Evolutionary conservation across 1,140 invertebrate genomes (phyloP).

Genomic region (Muscidifurax raptorellus): DNA sequence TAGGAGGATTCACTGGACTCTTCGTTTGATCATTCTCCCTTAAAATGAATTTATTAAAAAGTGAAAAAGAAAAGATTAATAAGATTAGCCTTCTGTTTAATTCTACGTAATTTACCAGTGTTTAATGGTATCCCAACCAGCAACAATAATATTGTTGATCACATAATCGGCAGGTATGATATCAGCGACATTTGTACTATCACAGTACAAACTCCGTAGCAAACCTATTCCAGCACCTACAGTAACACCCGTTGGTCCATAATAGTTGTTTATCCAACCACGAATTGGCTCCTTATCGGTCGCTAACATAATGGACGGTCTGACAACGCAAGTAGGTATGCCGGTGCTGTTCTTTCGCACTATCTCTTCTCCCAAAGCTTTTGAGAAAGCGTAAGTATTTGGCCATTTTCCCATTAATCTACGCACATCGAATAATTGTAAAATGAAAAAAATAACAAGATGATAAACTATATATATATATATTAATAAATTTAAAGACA

Average conservation of each 20-base stretch:
- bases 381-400: slow-evolving; percentile 91
- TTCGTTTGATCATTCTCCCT: slow-evolving; percentile 11
- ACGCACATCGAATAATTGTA: slow-evolving; percentile 30
- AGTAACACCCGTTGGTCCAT: slow-evolving; percentile 84
- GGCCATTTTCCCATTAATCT: slow-evolving; percentile 85
- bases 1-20: slow-evolving; percentile 64
- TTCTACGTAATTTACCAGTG: slow-evolving; percentile 51
- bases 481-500: no score
- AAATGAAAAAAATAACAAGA: no score
- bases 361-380: slow-evolving; percentile 86
- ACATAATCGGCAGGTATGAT: slow-evolving; percentile 92
- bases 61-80: no score
- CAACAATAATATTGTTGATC: slow-evolving; percentile 87
- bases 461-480: no score
- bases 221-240: slow-evolving; percentile 84
- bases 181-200: slow-evolving; percentile 81
- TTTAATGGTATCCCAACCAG: slow-evolving; percentile 80
- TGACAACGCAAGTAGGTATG: slow-evolving; percentile 84
- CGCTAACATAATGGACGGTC: slow-evolving; percentile 87
- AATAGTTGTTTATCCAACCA: slow-evolving; percentile 93
- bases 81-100: no score
- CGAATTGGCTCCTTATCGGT: slow-evolving; percentile 82
- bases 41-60: no score
- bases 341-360: slow-evolving; percentile 80
- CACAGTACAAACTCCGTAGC: slow-evolving; percentile 82